Conservation (phyloP, 2,797 vertebrate species). For the Rhinatrema bivittatum region DNA sequence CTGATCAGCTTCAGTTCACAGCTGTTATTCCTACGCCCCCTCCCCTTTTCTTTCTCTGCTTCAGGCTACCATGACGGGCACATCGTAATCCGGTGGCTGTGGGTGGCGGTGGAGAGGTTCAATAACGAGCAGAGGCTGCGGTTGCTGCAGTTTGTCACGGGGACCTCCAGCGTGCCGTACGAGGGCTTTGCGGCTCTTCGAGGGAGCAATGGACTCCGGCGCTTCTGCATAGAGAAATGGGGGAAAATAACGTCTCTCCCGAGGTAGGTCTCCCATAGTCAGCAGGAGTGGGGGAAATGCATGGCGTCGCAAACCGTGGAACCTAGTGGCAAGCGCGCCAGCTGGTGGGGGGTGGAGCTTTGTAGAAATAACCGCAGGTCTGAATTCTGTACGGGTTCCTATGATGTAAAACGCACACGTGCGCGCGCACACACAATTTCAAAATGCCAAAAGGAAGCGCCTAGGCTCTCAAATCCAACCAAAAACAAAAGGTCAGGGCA, state of each 20-base stretch:
- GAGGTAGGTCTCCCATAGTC: conserved; percentile 59
- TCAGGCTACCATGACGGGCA: conserved; percentile 92
- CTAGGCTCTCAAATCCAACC: no score
- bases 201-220: conserved; percentile 88
- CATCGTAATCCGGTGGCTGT: conserved; percentile 95
- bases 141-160: conserved; percentile 89
- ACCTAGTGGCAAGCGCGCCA: neutral
- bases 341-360: no score
- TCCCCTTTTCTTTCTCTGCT: neutral
- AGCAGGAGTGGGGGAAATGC: neutral
- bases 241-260: conserved; percentile 92
- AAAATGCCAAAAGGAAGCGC: no score
- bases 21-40: neutral
- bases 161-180: conserved; percentile 90
- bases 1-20: neutral
- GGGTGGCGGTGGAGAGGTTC: conserved; percentile 90
- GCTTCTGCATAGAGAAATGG: conserved; percentile 98
- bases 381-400: no score
- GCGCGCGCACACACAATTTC: no score
- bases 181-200: conserved; percentile 87
- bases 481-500: no score
- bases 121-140: conserved; percentile 91
- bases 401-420: no score
- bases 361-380: no score
- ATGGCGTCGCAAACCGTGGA: neutral